These are phyloP conservation scores for Rhizoglyphus robini DNA, from an alignment of 1,140 invertebrate species.

Conservation along the genomic window DNA sequence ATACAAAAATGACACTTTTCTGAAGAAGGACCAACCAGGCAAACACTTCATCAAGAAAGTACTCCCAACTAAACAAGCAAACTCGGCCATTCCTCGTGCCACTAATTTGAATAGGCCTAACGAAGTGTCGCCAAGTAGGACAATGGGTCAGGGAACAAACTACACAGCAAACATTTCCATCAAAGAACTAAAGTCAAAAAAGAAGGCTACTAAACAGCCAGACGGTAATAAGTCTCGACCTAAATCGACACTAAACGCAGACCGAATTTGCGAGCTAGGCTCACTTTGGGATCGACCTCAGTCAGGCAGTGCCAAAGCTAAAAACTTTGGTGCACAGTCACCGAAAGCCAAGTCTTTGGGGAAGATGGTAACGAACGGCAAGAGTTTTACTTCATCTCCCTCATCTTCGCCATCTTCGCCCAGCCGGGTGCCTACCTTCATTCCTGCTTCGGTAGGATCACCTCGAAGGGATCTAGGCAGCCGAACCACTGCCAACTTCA, in stretches of 20 bases:
- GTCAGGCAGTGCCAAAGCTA: not conserved
- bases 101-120: not conserved
- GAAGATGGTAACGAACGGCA: not conserved
- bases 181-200: slow-evolving; percentile 13
- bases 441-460: not conserved
- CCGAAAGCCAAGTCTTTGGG: not conserved
- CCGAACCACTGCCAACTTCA: not conserved
- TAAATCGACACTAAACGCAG: not conserved
- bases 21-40: not conserved
- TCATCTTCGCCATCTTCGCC: not conserved
- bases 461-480: too few species aligned
- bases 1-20: not conserved
- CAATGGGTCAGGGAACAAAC: not conserved
- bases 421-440: slow-evolving; percentile 2
- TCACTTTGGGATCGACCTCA: not conserved
- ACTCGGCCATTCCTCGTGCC: slow-evolving; percentile 6
- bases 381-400: not conserved
- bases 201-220: not conserved
- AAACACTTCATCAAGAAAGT: not conserved
- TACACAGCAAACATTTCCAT: slow-evolving; percentile 5
- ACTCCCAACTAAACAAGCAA: not conserved
- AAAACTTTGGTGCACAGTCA: not conserved
- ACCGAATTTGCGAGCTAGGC: slow-evolving; percentile 8
- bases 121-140: not conserved
- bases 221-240: not conserved